Conservation (phyloP, 2,797 vertebrate genomes). For the Melopsittacus undulatus region DNA sequence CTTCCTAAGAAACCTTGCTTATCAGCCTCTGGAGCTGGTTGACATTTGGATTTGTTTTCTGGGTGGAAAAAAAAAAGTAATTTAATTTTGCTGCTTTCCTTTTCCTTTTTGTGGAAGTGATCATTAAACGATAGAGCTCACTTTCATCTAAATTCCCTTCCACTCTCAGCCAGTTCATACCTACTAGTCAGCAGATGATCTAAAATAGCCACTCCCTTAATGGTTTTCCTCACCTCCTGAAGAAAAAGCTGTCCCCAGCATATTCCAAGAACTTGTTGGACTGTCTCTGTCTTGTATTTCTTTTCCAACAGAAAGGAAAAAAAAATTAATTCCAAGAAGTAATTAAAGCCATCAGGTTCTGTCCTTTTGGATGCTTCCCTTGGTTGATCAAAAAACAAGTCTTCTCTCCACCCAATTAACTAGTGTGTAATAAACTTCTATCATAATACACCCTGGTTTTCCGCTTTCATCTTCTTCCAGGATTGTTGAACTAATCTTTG, state of each 20-base stretch:
- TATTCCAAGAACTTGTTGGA: constrained; percentile 69
- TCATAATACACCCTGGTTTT: neutral
- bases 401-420: constrained; percentile 18
- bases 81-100: neutral
- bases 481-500: constrained; percentile 5
- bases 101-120: neutral
- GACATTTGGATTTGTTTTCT: neutral
- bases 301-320: constrained; percentile 43
- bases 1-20: constrained; percentile 40
- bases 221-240: constrained; percentile 55
- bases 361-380: constrained; percentile 13
- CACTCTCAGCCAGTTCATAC: neutral
- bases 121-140: neutral
- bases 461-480: constrained; percentile 54
- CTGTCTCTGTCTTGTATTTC: constrained; percentile 51
- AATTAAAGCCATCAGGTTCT: constrained; percentile 51
- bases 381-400: constrained; percentile 44
- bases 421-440: constrained; percentile 35
- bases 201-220: constrained; percentile 69
- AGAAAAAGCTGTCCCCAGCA: constrained; percentile 68
- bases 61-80: fast-evolving
- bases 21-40: constrained; percentile 16
- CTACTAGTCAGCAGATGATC: constrained; percentile 62
- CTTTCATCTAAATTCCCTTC: constrained; percentile 31
- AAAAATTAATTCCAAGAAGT: constrained; percentile 27